These are phyloP conservation scores for Patella vulgata DNA, from an alignment of 1,140 invertebrate genomes.

Conservation along the genomic window DNA sequence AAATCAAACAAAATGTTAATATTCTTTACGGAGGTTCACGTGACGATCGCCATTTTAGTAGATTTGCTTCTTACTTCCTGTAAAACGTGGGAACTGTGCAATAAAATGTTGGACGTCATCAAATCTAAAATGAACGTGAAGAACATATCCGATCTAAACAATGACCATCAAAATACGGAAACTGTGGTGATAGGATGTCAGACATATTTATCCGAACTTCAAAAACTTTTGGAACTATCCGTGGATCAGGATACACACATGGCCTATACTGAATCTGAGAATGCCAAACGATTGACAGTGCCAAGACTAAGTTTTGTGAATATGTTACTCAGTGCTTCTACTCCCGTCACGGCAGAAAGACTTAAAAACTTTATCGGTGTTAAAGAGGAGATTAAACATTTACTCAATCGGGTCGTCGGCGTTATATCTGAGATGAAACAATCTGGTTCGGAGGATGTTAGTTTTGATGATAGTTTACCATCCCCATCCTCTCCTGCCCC, in stretches of 20 bases:
- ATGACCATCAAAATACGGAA: not conserved
- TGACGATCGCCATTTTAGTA: constrained; percentile 47
- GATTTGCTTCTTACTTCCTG: constrained; percentile 55
- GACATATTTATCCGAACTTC: no score
- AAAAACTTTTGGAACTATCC: no score
- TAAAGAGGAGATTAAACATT: constrained; percentile 24
- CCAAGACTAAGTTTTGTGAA: constrained; percentile 20
- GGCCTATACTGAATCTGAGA: not conserved
- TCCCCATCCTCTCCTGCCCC: not conserved
- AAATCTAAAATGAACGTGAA: constrained; percentile 31
- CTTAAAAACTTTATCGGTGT: constrained; percentile 24
- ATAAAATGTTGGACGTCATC: constrained; percentile 50
- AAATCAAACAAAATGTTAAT: constrained; percentile 26
- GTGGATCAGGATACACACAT: constrained; percentile 2
- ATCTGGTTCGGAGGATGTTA: not conserved
- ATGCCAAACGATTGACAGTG: not conserved
- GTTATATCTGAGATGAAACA: constrained; percentile 28
- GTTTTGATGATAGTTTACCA: not conserved
- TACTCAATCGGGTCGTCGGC: constrained; percentile 26
- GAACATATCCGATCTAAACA: not conserved
- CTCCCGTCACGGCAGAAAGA: constrained; percentile 33
- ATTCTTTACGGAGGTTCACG: constrained; percentile 42
- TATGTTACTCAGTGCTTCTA: constrained; percentile 24
- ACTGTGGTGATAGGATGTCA: no score
- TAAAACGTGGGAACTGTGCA: constrained; percentile 52